These are phyloP conservation scores for Stenodema calcarata DNA, from an alignment of 2,888 invertebrate species.

Conservation along the genomic window DNA sequence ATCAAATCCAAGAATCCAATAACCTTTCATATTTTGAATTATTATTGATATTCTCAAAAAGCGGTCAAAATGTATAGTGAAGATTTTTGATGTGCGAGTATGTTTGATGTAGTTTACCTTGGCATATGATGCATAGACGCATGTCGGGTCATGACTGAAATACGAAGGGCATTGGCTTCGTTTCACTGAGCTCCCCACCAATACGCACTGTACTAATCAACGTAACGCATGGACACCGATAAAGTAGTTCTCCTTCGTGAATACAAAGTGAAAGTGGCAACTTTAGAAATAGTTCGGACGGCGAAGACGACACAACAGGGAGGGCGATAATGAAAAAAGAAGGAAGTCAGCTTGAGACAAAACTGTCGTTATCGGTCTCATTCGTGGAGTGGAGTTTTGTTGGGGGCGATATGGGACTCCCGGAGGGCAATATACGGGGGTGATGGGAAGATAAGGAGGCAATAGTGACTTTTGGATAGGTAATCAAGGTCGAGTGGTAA, in stretches of 20 bases:
- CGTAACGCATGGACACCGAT: neutral
- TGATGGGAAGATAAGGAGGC: too few species aligned
- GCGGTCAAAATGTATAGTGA: too few species aligned
- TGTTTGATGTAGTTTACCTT: neutral
- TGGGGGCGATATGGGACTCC: neutral
- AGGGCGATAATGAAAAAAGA: neutral
- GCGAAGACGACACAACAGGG: neutral
- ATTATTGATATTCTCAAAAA: too few species aligned
- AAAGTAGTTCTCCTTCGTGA: neutral
- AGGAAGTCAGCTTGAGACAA: neutral
- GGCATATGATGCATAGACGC: conserved; percentile 32
- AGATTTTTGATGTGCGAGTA: neutral
- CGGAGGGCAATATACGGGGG: too few species aligned
- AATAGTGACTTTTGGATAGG: too few species aligned
- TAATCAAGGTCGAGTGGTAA: too few species aligned
- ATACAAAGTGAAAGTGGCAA: neutral
- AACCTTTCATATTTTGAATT: too few species aligned
- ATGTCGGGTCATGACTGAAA: conserved; percentile 9
- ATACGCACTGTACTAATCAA: neutral
- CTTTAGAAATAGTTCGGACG: neutral
- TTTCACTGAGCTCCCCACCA: neutral
- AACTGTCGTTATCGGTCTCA: neutral
- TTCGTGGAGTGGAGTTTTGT: neutral
- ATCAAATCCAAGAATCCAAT: too few species aligned
- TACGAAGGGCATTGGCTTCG: neutral